phyloP scores from a whole-genome alignment of 2,888 invertebrate species.

The Calameuta filiformis region DNA sequence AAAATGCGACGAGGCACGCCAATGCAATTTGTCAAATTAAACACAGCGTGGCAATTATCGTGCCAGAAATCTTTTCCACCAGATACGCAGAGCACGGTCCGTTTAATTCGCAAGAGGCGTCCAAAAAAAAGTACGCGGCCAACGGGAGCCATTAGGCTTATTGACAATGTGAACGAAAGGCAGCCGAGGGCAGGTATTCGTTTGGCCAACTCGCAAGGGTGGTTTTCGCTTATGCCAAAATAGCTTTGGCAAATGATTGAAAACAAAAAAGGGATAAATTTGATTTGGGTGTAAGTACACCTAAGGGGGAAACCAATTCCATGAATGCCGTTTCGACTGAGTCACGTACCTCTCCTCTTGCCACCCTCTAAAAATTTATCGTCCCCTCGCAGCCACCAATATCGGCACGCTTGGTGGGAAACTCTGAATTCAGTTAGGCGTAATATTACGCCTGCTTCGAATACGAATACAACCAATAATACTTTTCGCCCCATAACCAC shows the following conservation, averaged over 20 bases:
- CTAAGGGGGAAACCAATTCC: too few relatives aligned
- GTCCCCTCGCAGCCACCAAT: neutral
- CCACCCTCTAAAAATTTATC: neutral
- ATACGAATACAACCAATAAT: neutral
- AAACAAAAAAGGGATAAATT: neutral
- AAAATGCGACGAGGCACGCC: neutral
- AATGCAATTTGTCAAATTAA: neutral
- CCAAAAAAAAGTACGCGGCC: neutral
- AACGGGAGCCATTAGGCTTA: neutral
- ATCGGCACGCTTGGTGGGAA: neutral
- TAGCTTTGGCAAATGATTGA: neutral
- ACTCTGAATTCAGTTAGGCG: neutral
- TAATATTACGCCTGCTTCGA: neutral
- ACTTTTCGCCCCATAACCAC: neutral
- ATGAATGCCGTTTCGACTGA: neutral
- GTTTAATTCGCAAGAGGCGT: neutral
- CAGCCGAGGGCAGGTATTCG: neutral
- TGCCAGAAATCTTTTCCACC: neutral
- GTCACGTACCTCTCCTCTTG: neutral
- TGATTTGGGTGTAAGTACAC: neutral
- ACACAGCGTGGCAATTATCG: neutral
- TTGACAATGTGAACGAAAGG: neutral
- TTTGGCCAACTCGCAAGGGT: neutral
- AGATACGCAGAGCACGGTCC: neutral
- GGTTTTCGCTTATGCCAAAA: neutral